Evolutionary conservation across 2,888 invertebrate species (phyloP).

Genomic region (Clunio marinus): DNA sequence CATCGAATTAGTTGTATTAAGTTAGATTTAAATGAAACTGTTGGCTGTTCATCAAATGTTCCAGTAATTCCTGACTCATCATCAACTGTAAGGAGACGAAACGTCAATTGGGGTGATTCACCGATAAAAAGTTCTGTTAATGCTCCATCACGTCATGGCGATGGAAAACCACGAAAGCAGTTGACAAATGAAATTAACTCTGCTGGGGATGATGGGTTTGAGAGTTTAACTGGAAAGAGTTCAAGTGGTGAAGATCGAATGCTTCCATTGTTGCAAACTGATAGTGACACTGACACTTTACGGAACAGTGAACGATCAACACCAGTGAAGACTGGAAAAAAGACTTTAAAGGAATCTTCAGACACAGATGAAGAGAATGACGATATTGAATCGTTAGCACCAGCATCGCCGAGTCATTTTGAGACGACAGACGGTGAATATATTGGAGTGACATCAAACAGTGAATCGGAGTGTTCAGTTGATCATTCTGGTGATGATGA

Average conservation of each 20-base stretch:
- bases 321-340: constrained; percentile 15
- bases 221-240: constrained; percentile 77
- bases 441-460: constrained; percentile 85
- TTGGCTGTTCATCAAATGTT: constrained; percentile 6
- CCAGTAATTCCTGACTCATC: neutral
- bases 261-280: constrained; percentile 14
- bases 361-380: constrained; percentile 53
- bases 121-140: constrained; percentile 44
- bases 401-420: constrained; percentile 52
- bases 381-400: constrained; percentile 59
- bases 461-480: constrained; percentile 68
- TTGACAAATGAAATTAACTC: neutral
- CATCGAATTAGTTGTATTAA: neutral
- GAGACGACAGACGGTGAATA: constrained; percentile 71
- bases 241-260: constrained; percentile 59
- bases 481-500: constrained; percentile 54
- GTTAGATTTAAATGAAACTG: neutral
- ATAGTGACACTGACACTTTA: constrained; percentile 40
- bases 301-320: constrained; percentile 9
- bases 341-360: constrained; percentile 44
- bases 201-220: constrained; percentile 76
- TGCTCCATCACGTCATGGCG: neutral
- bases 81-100: constrained; percentile 46
- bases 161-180: neutral
- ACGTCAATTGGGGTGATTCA: constrained; percentile 51